Evolutionary conservation across 2,888 invertebrate genomes (phyloP).

Genomic region (Tetranychus truncatus): DNA sequence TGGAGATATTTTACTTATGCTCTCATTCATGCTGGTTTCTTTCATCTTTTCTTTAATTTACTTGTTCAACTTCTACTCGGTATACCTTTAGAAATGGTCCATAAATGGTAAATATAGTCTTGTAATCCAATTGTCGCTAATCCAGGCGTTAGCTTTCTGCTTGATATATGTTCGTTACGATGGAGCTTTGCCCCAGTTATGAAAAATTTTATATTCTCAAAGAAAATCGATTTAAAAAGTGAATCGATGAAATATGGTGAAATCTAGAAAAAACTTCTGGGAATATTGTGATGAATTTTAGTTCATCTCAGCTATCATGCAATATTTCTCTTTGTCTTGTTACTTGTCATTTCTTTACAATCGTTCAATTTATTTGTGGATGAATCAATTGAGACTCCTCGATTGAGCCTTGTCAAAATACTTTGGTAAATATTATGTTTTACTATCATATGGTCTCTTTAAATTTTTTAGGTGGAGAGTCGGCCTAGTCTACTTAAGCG

Average conservation of each 20-base stretch:
- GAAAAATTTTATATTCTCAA: background rate
- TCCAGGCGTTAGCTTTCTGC: no score
- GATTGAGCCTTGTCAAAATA: background rate
- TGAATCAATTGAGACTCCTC: constrained; percentile 1
- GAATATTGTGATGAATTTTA: no score
- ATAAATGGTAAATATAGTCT: constrained; percentile 46
- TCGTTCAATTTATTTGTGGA: background rate
- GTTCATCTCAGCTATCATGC: no score
- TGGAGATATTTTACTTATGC: constrained; percentile 91
- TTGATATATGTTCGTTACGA: no score
- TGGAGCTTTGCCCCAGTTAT: background rate
- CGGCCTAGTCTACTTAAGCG: constrained; percentile 57
- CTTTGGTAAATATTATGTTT: background rate
- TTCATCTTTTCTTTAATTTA: constrained; percentile 70
- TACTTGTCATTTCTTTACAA: background rate
- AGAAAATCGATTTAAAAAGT: background rate
- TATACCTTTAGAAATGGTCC: constrained; percentile 85
- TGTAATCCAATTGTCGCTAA: background rate
- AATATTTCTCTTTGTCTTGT: background rate
- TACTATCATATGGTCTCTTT: background rate
- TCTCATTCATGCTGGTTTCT: constrained; percentile 70
- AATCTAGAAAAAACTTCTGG: background rate
- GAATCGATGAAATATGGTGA: background rate
- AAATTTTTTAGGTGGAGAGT: constrained; percentile 49
- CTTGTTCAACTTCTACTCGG: constrained; percentile 80